These are phyloP conservation scores for Chymomyza costata DNA, from an alignment of 1,140 invertebrate genomes.

Conservation along the genomic window DNA sequence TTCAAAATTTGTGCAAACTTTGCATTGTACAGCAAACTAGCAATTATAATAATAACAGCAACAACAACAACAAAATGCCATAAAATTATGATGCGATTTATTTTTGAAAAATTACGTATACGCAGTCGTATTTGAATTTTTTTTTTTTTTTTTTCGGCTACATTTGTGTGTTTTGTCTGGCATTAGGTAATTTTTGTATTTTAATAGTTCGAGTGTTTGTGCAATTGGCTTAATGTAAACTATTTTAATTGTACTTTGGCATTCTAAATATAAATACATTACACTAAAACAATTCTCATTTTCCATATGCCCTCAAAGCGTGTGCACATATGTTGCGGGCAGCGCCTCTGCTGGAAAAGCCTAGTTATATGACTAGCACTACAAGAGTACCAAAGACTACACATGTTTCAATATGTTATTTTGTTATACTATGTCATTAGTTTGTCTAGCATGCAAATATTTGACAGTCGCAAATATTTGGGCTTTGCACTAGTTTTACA, in stretches of 20 bases:
- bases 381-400: too few relatives aligned
- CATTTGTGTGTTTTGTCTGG: not conserved
- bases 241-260: constrained; percentile 64
- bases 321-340: too few relatives aligned
- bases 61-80: too few relatives aligned
- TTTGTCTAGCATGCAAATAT: too few relatives aligned
- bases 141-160: too few relatives aligned
- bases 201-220: constrained; percentile 44
- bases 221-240: constrained; percentile 47
- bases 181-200: constrained; percentile 59
- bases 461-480: too few relatives aligned
- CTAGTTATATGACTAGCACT: too few relatives aligned
- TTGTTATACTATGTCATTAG: too few relatives aligned
- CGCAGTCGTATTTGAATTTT: constrained; percentile 30
- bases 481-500: too few relatives aligned
- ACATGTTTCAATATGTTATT: too few relatives aligned
- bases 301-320: too few relatives aligned
- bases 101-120: constrained; percentile 69
- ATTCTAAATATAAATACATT: constrained; percentile 49
- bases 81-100: constrained; percentile 45
- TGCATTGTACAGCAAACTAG: constrained; percentile 43
- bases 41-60: constrained; percentile 25
- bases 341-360: too few relatives aligned
- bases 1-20: constrained; percentile 54
- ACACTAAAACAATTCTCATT: constrained; percentile 8